These are phyloP conservation scores for Lagria hirta DNA, from an alignment of 2,888 invertebrate species.

Conservation along the genomic window DNA sequence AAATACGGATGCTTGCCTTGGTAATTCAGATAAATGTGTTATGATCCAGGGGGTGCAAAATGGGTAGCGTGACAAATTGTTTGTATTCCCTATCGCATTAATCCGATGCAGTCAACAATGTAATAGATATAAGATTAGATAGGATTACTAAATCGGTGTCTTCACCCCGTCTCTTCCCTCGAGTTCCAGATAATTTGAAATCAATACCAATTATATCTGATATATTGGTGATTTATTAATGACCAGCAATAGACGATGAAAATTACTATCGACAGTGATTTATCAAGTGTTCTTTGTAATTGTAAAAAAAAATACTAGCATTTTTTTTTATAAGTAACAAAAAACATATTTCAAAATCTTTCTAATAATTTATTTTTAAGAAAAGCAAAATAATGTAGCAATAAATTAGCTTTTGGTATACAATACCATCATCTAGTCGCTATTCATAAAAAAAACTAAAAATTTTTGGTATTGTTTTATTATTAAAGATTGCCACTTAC, in stretches of 20 bases:
- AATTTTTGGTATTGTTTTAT: too few relatives aligned
- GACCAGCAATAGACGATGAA: slow-evolving; percentile 25
- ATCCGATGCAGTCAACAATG: slow-evolving; percentile 52
- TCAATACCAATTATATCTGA: slow-evolving; percentile 49
- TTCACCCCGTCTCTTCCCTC: slow-evolving; percentile 27
- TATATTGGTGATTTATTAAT: slow-evolving; percentile 48
- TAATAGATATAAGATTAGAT: slow-evolving; percentile 52
- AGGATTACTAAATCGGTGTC: slow-evolving; percentile 38
- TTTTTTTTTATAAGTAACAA: slow-evolving; percentile 1
- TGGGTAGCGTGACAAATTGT: slow-evolving; percentile 53
- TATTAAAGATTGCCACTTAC: too few relatives aligned
- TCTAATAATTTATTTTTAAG: too few relatives aligned
- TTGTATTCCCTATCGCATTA: slow-evolving; percentile 52
- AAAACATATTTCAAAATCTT: slow-evolving; percentile 8
- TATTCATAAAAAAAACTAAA: neutral
- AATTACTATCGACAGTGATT: slow-evolving; percentile 8
- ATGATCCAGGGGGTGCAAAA: slow-evolving; percentile 46
- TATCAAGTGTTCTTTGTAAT: slow-evolving; percentile 9
- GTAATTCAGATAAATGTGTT: slow-evolving; percentile 51
- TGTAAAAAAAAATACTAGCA: neutral
- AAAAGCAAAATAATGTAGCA: too few relatives aligned
- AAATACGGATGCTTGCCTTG: slow-evolving; percentile 28
- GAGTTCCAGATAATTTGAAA: slow-evolving; percentile 46
- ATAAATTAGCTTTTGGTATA: too few relatives aligned
- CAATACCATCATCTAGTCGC: too few relatives aligned